Evolutionary conservation across 2,888 invertebrate genomes (phyloP), one percentile per base, ranked within the genome.

Genomic region (Salticus scenicus): DNA sequence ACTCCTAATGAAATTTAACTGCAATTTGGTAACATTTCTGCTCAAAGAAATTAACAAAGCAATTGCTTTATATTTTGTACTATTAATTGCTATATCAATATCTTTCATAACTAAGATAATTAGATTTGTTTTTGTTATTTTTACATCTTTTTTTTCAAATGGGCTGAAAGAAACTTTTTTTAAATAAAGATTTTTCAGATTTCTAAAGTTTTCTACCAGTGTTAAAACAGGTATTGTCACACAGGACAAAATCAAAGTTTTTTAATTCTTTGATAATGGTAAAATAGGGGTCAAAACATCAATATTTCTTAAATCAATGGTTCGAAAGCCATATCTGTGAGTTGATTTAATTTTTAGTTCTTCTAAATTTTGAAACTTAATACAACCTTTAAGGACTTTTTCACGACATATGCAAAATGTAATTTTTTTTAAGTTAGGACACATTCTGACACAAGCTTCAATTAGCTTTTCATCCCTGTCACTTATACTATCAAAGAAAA

Each of bases 361-460:
- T 41, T 67, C 57, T 31, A 80, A 69, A 24, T 63, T n/a, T 8
- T 69, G n/a, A 20, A 80, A 80, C 47, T 42, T 73, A 33, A 41
- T 20, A 37, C 33, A 30, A 5, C 67, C 27, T 37, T 47, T 1
- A 10, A 69, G 28, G 4, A 20, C 33, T 28, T 30, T 24, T 30
- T 24, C 20, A 57, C 47, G 12, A 30, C 28, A 24, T 57, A 67
- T n/a, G 20, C 14, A 69, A 80, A 33, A 41, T 33, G 8, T 2
- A 80, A 31, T n/a, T 69, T 28, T 67, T 20, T 41, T 41, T 28
- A 67, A 51, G 10, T 51, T 47, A 24, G 80, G 80, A 24, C 80
- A 79, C 42, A 74, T 27, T 1, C 66, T 27, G 64, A 41, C 12
- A 67, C 67, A 74, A 12, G 51, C 37, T 14, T 57, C 41, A 37